These are phyloP conservation scores for Gymnosoma rotundatum DNA, from an alignment of 2,888 invertebrate species.

Conservation along the genomic window DNA sequence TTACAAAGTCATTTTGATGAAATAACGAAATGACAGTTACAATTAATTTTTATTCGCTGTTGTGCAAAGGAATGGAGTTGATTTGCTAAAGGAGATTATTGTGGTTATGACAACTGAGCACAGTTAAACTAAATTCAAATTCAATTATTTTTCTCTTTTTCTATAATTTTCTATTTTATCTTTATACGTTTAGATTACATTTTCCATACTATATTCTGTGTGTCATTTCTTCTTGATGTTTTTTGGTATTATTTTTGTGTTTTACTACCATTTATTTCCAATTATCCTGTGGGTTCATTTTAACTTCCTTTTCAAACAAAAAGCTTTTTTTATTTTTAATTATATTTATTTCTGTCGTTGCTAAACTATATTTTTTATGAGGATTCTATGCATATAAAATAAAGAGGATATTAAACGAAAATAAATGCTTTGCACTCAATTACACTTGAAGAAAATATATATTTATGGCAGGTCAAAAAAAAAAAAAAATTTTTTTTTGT, in stretches of 20 bases:
- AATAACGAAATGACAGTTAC: slow-evolving; percentile 43
- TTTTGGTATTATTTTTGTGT: slow-evolving; percentile 1
- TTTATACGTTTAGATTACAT: background rate
- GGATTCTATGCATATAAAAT: background rate
- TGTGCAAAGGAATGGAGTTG: background rate
- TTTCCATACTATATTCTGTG: background rate
- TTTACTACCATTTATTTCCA: slow-evolving; percentile 23
- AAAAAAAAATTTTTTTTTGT: background rate
- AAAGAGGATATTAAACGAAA: background rate
- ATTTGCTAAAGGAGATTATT: slow-evolving; percentile 42
- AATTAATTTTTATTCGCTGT: slow-evolving; percentile 50
- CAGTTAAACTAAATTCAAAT: slow-evolving; percentile 17
- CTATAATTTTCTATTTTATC: background rate
- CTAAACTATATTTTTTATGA: background rate
- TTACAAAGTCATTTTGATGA: slow-evolving; percentile 17
- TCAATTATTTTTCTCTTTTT: slow-evolving; percentile 30
- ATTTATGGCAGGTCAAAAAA: background rate
- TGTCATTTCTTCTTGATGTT: background rate
- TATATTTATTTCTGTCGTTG: background rate
- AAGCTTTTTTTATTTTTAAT: background rate
- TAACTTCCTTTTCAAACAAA: background rate
- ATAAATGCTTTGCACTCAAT: background rate
- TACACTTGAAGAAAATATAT: background rate
- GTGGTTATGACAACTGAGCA: slow-evolving; percentile 56
- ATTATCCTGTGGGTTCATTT: slow-evolving; percentile 39